Base-by-base conservation (phyloP, 2,113 vertebrate species). In the Lutjanus erythropterus region DNA sequence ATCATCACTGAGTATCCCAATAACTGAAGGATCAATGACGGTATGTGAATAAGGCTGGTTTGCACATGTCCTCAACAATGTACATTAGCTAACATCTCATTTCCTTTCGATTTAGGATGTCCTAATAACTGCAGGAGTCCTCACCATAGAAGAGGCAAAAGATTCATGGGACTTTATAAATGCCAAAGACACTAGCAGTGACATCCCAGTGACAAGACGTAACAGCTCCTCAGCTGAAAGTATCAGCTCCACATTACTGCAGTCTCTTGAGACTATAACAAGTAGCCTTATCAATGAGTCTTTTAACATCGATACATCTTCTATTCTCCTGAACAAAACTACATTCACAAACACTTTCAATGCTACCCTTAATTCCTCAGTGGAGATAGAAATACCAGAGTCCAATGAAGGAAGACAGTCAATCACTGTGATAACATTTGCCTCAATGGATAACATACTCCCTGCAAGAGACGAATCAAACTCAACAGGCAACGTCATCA, bases 401-500 rank as follows among this genome's bases (percentile, higher is more conserved):
- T 18, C 84, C 19, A 33, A 41, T 6, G 78, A 41, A n/a, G 10
- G 0, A 15, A 14, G 6, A 3, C 41, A 81, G 0, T 29, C 7
- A 6, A 60, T 91, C 50, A 89, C 89, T 6, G 75, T 89, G 15
- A 49, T 93, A 3, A 81, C 69, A 4, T 93, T 93, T 65, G 52
- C 21, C 1, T 90, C 91, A 1, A 56, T 92, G 75, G 42, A 92
- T 41, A 93, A 93, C 0, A 64, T 96, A 3, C 87, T 97, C 1
- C 90, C 92, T 41, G 55, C 46, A 3, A 76, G 73, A 44, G 27
- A 23, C 12, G 41, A 42, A 6, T 15, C 2, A 3, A 74, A 87
- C 44, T 46, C n/a, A 11, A 41, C 84, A 0, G 41, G 29, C 0
- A 46, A 0, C 0, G 2, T 37, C 19, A 94, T 96, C 29, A 96